Evolutionary conservation across 2,113 vertebrate genomes (phyloP).

Genomic region (Ramphastos sulfuratus): DNA sequence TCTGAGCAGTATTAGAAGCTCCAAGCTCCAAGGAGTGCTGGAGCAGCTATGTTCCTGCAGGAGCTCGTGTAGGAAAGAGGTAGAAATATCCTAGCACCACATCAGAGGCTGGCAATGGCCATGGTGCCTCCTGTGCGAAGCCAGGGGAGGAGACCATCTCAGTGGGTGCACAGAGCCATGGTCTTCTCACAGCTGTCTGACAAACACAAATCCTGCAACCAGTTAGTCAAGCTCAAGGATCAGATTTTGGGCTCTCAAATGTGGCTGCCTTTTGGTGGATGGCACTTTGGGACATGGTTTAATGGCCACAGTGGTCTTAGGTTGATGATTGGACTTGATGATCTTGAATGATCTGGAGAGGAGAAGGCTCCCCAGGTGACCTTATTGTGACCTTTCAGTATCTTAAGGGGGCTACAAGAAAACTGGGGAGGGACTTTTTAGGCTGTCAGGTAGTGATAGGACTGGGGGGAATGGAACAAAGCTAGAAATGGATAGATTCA

Average conservation of each 20-base stretch:
- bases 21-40: not conserved
- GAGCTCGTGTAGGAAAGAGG: not conserved
- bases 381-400: no score
- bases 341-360: no score
- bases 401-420: no score
- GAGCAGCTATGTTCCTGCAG: not conserved
- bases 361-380: no score
- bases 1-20: not conserved
- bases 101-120: not conserved
- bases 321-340: no score
- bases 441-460: no score
- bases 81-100: not conserved
- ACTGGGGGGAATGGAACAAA: no score
- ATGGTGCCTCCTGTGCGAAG: rapidly evolving
- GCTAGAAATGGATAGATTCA: no score
- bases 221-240: not conserved
- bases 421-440: no score
- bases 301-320: no score
- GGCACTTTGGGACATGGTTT: no score
- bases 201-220: not conserved
- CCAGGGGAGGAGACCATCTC: not conserved
- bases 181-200: not conserved
- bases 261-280: no score
- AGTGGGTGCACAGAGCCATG: not conserved
- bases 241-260: not conserved